phyloP scores from a whole-genome alignment of 2,113 vertebrate genomes.

The Pituophis catenifer region DNA sequence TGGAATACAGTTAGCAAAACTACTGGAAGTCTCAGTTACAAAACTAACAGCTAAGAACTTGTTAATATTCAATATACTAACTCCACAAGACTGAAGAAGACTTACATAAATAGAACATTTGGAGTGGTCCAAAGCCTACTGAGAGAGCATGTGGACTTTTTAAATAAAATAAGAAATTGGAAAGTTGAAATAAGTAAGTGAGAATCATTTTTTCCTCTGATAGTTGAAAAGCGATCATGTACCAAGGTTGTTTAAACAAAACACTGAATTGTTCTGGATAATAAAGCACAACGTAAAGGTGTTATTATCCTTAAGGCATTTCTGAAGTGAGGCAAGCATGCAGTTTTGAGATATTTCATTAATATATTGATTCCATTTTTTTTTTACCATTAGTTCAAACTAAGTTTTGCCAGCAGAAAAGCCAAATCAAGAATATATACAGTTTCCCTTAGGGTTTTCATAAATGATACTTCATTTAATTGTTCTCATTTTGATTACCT shows the following conservation, averaged over 20 bases:
- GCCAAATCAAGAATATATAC: not conserved
- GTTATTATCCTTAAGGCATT: not conserved
- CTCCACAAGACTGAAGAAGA: not conserved
- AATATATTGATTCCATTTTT: not conserved
- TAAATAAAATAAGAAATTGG: not conserved
- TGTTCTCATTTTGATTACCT: not conserved
- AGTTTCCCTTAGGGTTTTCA: not conserved
- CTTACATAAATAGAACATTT: not conserved
- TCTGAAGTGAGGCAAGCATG: not conserved
- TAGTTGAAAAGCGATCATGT: not conserved
- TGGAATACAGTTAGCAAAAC: not conserved
- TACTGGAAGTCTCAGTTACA: not conserved
- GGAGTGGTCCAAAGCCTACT: not conserved
- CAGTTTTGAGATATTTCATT: not conserved
- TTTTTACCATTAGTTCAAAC: not conserved
- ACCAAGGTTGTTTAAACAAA: not conserved
- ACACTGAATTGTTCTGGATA: not conserved
- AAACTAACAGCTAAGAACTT: not conserved
- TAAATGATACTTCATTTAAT: not conserved
- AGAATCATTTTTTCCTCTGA: not conserved
- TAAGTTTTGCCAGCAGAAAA: not conserved
- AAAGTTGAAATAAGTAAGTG: not conserved
- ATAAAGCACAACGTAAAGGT: not conserved
- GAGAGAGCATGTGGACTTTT: not conserved
- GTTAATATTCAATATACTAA: not conserved